Base-by-base conservation (phyloP, 2,888 invertebrate genomes). In the Ceraclea dissimilis region DNA sequence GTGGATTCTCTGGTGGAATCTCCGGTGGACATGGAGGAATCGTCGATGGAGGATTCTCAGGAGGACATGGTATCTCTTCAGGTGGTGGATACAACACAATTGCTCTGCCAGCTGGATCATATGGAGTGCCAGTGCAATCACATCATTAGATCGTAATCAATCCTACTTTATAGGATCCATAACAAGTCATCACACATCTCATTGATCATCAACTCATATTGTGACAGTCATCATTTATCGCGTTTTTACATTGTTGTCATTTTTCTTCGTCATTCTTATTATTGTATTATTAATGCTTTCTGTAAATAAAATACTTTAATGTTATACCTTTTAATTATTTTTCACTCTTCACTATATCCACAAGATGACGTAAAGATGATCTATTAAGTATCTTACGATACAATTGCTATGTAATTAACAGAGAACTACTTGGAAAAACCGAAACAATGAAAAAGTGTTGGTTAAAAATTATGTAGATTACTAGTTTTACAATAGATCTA, bases 241-340 rank as follows among this genome's bases (percentile, higher is more conserved):
- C 53, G 34, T 50, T 31, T 43, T 58, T 56, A 59, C 52, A 52
- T 54, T 49, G 39, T 56, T 33, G 48, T 51, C 56, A 34, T 56
- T 48, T 58, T 51, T 47, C 53, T 33, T 44, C 44, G 43, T 50
- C 49, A 60, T 57, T 49, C 31, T 13, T 39, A 39, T 39, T 39
- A 39, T 71, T 72, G 70, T 72, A 59, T 55, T 57, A n/a, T 39
- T 39, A 71, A 71, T 72, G 51, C 72, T 74, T 75, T 76, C 75
- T 78, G 78, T 78, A 78, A 78, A 78, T 78, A 76, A 75, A 75
- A 70, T 65, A 67, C 70, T 72, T 73, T 71, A 71, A 69, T 52
- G 56, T 55, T 59, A 58, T 51, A 8, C 11, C 11, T 39, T 39
- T 54, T 56, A 52, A 49, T 51, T 31, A 39, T 51, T 50, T 20